Evolutionary conservation across 2,797 vertebrate species (phyloP).

Genomic region (Urophycis tenuis): DNA sequence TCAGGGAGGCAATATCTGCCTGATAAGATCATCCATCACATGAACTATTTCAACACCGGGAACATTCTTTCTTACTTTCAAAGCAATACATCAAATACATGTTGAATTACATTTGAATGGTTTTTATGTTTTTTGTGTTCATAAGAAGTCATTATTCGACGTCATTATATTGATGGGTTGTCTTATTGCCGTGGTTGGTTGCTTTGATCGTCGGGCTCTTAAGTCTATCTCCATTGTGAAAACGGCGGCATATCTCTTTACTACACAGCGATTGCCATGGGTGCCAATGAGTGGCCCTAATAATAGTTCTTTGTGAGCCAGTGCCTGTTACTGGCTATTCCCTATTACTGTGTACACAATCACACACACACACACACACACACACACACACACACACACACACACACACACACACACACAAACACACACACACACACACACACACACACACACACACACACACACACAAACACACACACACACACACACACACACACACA

Average conservation of each 20-base stretch:
- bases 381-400: too few species aligned
- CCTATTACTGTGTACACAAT: conserved; percentile 9
- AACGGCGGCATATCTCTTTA: conserved; percentile 16
- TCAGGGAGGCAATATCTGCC: neutral
- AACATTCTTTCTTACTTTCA: conserved; percentile 6
- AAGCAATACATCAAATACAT: neutral
- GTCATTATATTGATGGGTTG: neutral
- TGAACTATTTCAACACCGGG: neutral
- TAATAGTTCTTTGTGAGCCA: conserved; percentile 64
- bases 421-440: conserved; percentile 15
- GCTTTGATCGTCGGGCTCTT: neutral
- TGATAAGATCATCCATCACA: neutral
- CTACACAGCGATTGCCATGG: conserved; percentile 34
- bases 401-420: neutral
- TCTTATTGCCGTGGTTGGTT: conserved; percentile 16
- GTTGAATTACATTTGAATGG: neutral
- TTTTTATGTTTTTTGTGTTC: conserved; percentile 30
- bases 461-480: neutral
- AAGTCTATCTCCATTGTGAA: conserved; percentile 24
- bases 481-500: conserved; percentile 16
- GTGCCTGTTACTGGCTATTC: conserved; percentile 60
- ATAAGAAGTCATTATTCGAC: neutral
- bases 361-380: neutral
- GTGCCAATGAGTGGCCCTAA: conserved; percentile 32
- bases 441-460: too few species aligned